Evolutionary conservation across 2,113 vertebrate genomes (phyloP), one percentile per base, ranked within the genome.

Genomic region (Pelmatolapia mariae): DNA sequence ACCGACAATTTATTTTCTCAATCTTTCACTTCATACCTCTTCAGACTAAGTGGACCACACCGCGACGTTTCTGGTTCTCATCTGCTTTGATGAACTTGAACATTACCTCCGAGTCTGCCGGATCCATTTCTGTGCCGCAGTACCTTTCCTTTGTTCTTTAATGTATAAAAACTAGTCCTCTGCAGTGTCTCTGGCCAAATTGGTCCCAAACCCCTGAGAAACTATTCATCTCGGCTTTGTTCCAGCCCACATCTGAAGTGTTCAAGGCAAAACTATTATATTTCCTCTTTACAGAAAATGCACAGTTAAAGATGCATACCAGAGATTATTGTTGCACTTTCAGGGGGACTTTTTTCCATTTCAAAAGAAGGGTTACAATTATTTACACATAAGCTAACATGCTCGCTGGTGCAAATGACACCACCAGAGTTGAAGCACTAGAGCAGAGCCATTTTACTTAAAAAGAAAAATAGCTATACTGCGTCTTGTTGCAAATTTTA

Each of bases 31-130:
- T 79, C n/a, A 52, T 57, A 82, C 89, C 82, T 83, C 80, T 52
- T 81, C 63, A 81, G 83, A 85, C 8, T 26, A 78, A 61, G 85
- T 71, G 76, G 80, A 85, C 50, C 85, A 87, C 89, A 83, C 68
- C 78, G 71, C 24, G 2, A 80, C 26, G n/a, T 71, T 85, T 92
- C 92, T 94, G 94, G 76, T 89, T 93, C 82, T 91, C 26, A 31
- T 95, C 91, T 86, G 29, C 59, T 86, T 89, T 87, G 81, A 88
- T 86, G 79, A 76, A 84, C 80, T 33, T 63, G 86, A 89, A 86
- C 86, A 81, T 85, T 43, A 92, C 76, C 68, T 86, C 80, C 10
- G 4, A 89, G 82, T 82, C 56, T 71, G 85, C 80, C 22, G 19
- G 76, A 54, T 82, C 36, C 7, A 26, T 79, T 79, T 78, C 81